Evolutionary conservation across 1,140 invertebrate genomes (phyloP).

Genomic region (Lucilia sericata): DNA sequence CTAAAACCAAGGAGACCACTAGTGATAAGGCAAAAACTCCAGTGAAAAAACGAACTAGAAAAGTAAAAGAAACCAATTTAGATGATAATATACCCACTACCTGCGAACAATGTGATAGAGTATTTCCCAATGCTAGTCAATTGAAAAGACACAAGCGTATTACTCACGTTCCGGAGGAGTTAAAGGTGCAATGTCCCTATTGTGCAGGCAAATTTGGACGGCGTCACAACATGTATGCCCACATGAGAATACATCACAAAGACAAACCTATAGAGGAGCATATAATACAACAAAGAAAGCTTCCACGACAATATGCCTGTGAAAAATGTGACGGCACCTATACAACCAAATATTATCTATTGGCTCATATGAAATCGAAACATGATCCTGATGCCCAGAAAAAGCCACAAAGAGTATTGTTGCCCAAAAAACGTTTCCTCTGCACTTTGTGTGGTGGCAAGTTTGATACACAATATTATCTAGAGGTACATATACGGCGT

Average conservation of each 20-base stretch:
- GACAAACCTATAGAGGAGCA: slow-evolving; percentile 13
- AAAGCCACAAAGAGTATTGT: slow-evolving; percentile 9
- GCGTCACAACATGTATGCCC: slow-evolving; percentile 30
- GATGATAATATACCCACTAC: slow-evolving; percentile 23
- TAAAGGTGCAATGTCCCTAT: slow-evolving; percentile 32
- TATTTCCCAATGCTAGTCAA: slow-evolving; percentile 5
- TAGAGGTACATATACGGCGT: slow-evolving; percentile 56
- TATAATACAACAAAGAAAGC: slow-evolving; percentile 7
- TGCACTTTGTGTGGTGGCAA: slow-evolving; percentile 27
- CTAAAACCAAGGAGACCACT: not conserved
- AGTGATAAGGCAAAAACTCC: not conserved
- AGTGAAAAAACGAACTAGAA: not conserved
- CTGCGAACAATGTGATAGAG: slow-evolving; percentile 30
- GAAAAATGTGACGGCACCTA: slow-evolving; percentile 1
- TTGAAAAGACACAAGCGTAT: not conserved
- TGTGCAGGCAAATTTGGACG: slow-evolving; percentile 4
- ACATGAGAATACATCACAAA: slow-evolving; percentile 26
- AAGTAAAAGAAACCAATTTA: not conserved
- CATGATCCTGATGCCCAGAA: not conserved
- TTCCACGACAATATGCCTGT: not conserved
- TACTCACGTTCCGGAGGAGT: slow-evolving; percentile 16
- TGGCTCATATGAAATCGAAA: slow-evolving; percentile 28
- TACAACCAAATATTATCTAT: slow-evolving; percentile 1
- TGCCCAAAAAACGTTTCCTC: slow-evolving; percentile 31
- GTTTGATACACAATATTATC: slow-evolving; percentile 7